Evolutionary conservation across 2,797 vertebrate species (phyloP).

Genomic region (Anguilla anguilla): DNA sequence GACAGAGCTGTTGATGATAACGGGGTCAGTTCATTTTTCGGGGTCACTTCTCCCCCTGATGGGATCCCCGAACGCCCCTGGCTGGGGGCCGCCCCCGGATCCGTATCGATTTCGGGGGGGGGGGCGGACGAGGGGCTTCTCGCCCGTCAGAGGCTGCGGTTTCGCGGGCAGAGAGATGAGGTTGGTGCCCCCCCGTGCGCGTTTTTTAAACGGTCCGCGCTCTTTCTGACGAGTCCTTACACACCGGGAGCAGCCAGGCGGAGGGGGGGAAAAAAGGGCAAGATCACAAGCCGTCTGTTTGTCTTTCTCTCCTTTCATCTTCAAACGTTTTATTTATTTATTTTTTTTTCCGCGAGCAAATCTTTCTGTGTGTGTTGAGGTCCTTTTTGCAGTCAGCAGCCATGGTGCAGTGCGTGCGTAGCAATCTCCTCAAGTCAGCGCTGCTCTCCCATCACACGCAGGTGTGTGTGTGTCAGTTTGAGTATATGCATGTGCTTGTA

Average conservation of each 20-base stretch:
- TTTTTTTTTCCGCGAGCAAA: neutral
- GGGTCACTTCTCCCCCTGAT: slow-evolving; percentile 13
- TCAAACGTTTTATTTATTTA: neutral
- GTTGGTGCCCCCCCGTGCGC: neutral
- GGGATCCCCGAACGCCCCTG: neutral
- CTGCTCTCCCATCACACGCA: no score
- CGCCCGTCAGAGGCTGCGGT: neutral
- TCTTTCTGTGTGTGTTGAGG: neutral
- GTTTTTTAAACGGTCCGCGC: neutral
- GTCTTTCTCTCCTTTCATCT: neutral
- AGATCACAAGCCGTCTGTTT: neutral
- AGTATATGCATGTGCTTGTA: no score
- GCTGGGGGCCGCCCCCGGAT: neutral
- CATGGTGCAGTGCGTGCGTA: neutral
- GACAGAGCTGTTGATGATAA: neutral
- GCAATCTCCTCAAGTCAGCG: no score
- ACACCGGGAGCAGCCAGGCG: neutral
- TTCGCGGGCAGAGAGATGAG: neutral
- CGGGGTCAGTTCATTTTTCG: neutral
- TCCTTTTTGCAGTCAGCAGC: neutral
- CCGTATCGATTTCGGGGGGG: neutral
- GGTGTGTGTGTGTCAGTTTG: neutral
- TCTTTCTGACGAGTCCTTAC: neutral
- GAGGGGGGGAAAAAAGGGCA: neutral
- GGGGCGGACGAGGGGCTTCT: neutral